Percentiles rank a stretch among this genome's conserved stretches.
These are phyloP conservation scores for Perodicticus potto DNA, from an alignment of 2,797 vertebrate species.

Conservation along the genomic window DNA sequence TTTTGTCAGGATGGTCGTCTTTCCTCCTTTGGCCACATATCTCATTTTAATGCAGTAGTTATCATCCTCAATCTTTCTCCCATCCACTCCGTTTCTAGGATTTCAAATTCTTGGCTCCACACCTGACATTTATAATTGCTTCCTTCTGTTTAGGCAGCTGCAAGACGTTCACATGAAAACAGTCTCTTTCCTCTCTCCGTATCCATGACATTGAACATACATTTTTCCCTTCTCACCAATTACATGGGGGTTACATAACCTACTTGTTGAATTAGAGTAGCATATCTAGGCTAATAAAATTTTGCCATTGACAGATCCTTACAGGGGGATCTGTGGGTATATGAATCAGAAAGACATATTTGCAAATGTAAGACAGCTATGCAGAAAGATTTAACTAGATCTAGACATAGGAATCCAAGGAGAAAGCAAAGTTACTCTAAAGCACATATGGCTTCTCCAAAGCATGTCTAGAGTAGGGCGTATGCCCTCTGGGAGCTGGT, in stretches of 20 bases:
- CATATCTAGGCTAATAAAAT: slow-evolving; percentile 74
- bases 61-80: background rate
- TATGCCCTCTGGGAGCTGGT: background rate
- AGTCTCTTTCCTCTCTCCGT: slow-evolving; percentile 47
- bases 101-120: slow-evolving; percentile 61
- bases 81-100: background rate
- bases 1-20: background rate
- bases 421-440: background rate
- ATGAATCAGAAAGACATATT: slow-evolving; percentile 61
- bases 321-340: slow-evolving; percentile 20
- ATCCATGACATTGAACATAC: slow-evolving; percentile 64
- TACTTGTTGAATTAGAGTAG: slow-evolving; percentile 46
- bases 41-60: background rate
- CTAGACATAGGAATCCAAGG: slow-evolving; percentile 52
- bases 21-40: background rate
- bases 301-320: slow-evolving; percentile 63
- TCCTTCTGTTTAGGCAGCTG: slow-evolving; percentile 75
- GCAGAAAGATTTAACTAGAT: slow-evolving; percentile 45
- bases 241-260: slow-evolving; percentile 74
- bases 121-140: slow-evolving; percentile 71
- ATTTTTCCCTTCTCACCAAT: slow-evolving; percentile 60
- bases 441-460: background rate
- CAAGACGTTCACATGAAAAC: slow-evolving; percentile 43
- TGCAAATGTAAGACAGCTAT: slow-evolving; percentile 24
- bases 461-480: background rate